phyloP scores from a whole-genome alignment of 2,113 vertebrate species.

The Baryphthengus martii region DNA sequence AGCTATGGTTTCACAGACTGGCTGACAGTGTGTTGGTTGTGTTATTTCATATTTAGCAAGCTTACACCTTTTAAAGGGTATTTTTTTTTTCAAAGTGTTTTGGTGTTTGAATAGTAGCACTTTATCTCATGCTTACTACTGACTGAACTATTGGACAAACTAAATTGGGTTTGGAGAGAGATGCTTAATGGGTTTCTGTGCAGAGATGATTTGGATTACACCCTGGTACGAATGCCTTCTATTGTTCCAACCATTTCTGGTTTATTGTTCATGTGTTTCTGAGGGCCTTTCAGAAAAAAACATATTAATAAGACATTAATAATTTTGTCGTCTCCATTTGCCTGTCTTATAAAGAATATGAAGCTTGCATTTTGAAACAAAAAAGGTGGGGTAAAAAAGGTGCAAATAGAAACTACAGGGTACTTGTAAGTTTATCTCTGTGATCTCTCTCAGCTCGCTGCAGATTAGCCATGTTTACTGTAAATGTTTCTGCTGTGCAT shows the following conservation, averaged over 20 bases:
- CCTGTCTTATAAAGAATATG: constrained; percentile 20
- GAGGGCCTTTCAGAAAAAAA: not conserved
- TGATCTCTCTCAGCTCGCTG: constrained; percentile 59
- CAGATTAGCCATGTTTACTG: constrained; percentile 48
- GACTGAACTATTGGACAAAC: constrained; percentile 67
- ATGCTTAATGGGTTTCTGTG: constrained; percentile 31
- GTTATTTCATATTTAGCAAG: constrained; percentile 54
- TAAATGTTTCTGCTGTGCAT: constrained; percentile 57
- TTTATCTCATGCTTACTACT: constrained; percentile 83
- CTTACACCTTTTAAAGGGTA: constrained; percentile 39
- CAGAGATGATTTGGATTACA: constrained; percentile 51
- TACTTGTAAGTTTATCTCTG: constrained; percentile 31
- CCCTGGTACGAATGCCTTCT: constrained; percentile 59
- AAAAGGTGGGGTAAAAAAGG: not conserved
- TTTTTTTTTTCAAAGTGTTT: constrained; percentile 29
- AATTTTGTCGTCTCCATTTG: constrained; percentile 29
- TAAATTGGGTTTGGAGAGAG: constrained; percentile 59
- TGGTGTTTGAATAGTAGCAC: constrained; percentile 76
- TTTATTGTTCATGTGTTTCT: constrained; percentile 24
- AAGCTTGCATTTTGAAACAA: not conserved
- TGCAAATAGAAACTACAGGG: constrained; percentile 36
- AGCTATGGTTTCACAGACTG: not conserved
- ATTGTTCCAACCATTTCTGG: not conserved
- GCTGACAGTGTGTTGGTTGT: constrained; percentile 41
- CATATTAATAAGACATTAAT: not conserved